Percentiles rank a stretch among this genome's conserved stretches.
phyloP scores from a whole-genome alignment of 2,797 vertebrate genomes.

The Amblyraja radiata region DNA sequence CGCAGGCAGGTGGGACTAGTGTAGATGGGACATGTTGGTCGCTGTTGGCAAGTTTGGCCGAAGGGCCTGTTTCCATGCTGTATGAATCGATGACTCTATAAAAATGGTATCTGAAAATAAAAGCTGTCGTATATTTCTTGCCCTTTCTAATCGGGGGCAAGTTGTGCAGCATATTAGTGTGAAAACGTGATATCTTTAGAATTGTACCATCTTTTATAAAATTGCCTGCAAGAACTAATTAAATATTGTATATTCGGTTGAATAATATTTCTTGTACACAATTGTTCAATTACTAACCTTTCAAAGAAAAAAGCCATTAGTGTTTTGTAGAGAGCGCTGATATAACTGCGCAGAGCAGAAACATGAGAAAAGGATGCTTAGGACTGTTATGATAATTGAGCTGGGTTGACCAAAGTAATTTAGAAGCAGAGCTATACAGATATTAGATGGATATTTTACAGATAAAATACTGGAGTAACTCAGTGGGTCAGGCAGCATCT shows the following conservation, averaged over 20 bases:
- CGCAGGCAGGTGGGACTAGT: too few relatives aligned
- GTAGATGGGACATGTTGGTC: too few relatives aligned
- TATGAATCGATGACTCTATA: too few relatives aligned
- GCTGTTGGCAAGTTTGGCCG: too few relatives aligned
- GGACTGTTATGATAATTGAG: conserved; percentile 3
- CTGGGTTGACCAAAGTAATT: background rate
- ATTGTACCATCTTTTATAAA: conserved; percentile 19
- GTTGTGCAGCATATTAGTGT: background rate
- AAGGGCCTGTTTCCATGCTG: too few relatives aligned
- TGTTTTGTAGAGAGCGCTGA: background rate
- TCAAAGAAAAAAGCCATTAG: conserved; percentile 16
- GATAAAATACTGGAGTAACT: too few relatives aligned
- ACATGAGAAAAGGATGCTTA: background rate
- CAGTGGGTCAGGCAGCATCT: too few relatives aligned
- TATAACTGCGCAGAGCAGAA: background rate
- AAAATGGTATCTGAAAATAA: background rate
- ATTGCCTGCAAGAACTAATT: conserved; percentile 28
- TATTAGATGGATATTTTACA: background rate
- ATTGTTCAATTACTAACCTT: conserved; percentile 34
- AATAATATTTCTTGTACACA: conserved; percentile 18
- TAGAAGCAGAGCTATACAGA: background rate
- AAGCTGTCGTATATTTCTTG: background rate
- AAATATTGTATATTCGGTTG: background rate
- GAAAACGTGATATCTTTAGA: conserved; percentile 18
- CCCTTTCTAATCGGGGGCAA: background rate